phyloP scores from a whole-genome alignment of 2,888 invertebrate genomes.

The Andrena flavipes region DNA sequence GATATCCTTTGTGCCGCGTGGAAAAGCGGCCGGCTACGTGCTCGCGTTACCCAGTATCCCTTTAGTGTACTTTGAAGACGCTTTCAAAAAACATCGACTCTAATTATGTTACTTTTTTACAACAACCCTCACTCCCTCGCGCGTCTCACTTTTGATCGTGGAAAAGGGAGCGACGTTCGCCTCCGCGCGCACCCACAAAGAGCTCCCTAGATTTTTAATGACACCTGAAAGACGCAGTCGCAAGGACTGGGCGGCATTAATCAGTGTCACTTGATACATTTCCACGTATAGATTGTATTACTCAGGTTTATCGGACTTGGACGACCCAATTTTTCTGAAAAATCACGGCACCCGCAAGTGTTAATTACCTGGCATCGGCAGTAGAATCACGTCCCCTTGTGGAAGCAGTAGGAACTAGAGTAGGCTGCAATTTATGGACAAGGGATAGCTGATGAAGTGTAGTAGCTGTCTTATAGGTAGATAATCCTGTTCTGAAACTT shows the following conservation, averaged over 20 bases:
- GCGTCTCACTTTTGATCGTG: background rate
- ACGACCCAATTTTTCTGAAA: no score
- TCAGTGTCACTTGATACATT: no score
- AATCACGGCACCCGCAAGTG: no score
- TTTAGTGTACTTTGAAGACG: slow-evolving; percentile 21
- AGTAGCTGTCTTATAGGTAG: no score
- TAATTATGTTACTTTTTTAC: slow-evolving; percentile 16
- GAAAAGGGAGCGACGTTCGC: background rate
- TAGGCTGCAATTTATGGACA: no score
- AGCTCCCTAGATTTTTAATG: background rate
- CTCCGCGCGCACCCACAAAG: background rate
- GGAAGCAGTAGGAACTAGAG: no score
- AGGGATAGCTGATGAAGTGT: no score
- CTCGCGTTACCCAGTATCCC: slow-evolving; percentile 5
- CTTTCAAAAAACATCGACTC: slow-evolving; percentile 12
- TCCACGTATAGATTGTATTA: no score
- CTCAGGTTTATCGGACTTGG: background rate
- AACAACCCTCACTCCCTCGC: background rate
- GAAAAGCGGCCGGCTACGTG: slow-evolving; percentile 35
- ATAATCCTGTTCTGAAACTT: no score
- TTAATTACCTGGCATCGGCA: no score
- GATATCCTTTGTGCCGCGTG: slow-evolving; percentile 67
- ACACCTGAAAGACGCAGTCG: background rate
- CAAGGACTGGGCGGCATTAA: background rate
- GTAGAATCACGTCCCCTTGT: no score